Evolutionary conservation across 2,888 invertebrate genomes (phyloP), one percentile per base, ranked within the genome.

Genomic region (Drosophila anomalata): DNA sequence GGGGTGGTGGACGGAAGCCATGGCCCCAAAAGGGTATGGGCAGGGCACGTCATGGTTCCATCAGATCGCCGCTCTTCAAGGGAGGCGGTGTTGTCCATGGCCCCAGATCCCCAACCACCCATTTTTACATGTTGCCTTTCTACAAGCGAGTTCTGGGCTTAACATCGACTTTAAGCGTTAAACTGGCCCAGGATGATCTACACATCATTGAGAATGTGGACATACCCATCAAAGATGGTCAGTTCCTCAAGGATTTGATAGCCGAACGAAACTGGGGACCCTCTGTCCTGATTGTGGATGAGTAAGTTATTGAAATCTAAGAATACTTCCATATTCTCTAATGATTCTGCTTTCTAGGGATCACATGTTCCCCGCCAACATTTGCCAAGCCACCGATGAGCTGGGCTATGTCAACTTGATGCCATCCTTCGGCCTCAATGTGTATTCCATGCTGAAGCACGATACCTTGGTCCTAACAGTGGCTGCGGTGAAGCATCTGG

Each of bases 21-120:
- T 99, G 98, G 98, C 97, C 97, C 0, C 99, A 99, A 90, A 99
- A 99, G 92, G 98, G 98, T 22, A 89, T 94, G 29, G 99, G 99
- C 0, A 94, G 94, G 77, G 96, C 99, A 1, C 94, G 99, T 46
- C 98, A 98, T 89, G 98, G 98, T 0, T 97, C 97, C 11, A 96
- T 97, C 66, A 94, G 98, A 62, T 97, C 98, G 2, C 99, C 99
- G 0, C 90, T 98, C 1, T 98, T 95, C 92, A 93, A 93, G 73
- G 95, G 95, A 0, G 98, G 99, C 87, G 99, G 98, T 48, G 90
- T 95, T 48, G 94, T 94, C 5, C 97, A 98, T 89, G 99, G 99
- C 0, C 99, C 99, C 0, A 94, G 98, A 44, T 96, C 97, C 0
- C 98, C 98, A 0, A 96, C 94, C 44, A 94, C 97, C 0, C 95